Evolutionary conservation across 2,888 invertebrate species (phyloP), one percentile per base, ranked within the genome.

Genomic region (Habroteleia sp.): DNA sequence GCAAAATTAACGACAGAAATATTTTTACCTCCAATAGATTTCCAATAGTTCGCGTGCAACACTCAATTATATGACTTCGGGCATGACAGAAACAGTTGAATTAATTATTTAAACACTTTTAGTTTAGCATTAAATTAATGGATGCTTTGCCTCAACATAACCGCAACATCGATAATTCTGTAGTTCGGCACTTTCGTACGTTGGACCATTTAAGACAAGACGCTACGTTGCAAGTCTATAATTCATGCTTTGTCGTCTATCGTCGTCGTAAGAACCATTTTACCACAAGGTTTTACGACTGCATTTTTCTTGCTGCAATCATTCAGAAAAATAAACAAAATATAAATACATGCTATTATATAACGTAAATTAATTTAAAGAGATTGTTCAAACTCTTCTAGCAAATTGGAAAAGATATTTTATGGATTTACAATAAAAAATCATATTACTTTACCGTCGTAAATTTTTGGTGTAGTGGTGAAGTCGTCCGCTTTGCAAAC

Each of bases 61-160:
- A 58, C 42, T 50, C 33, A 41, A 58, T 68, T 58, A 58, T 50
- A 41, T 50, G 48, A n/a, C 29, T 42, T 41, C 23, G 27, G 37
- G 17, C 33, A 48, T 41, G 33, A 68, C 29, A 52, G 60, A 50
- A 52, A 60, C 44, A 60, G 33, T 63, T 48, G 25, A 23, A 72
- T 56, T 50, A 72, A 72, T 72, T 63, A 72, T 72, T 72, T 63
- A 56, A 71, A 52, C 27, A 63, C 56, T 54, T 20, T 72, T 68
- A 63, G 56, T 80, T 80, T 83, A 82, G 82, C 81, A 79, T 79
- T 79, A 80, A 85, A 82, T 84, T 85, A 86, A 86, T 85, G 83
- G 83, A 82, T 79, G 79, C 76, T 66, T 76, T 65, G 71, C 82
- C 80, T 78, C 84, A 83, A 82, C 83, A 78, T 76, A 77, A 82